phyloP scores from a whole-genome alignment of 2,888 invertebrate genomes.

The Ornithoptera priamus region DNA sequence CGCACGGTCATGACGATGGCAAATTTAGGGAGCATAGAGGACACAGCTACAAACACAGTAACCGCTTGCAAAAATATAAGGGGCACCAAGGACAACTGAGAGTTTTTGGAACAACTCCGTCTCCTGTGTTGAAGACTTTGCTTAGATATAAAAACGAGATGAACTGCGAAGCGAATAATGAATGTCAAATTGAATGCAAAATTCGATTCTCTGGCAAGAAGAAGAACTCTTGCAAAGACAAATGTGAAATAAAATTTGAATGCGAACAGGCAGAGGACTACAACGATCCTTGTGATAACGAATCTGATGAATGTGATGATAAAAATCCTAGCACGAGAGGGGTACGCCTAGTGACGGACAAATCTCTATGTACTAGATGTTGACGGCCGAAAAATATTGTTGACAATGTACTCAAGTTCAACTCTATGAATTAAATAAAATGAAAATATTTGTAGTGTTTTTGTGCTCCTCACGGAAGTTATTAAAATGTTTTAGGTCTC shows the following conservation, averaged over 20 bases:
- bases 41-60: not conserved
- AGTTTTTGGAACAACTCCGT: constrained; percentile 6
- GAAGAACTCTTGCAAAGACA: constrained; percentile 3
- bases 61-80: constrained; percentile 10
- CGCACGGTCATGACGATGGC: not conserved
- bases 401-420: not conserved
- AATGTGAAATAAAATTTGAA: constrained; percentile 23
- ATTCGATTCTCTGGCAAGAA: not conserved
- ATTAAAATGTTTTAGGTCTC: no score
- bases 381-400: not conserved
- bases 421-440: no score
- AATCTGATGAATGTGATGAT: constrained; percentile 7
- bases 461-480: no score
- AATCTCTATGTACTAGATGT: constrained; percentile 13
- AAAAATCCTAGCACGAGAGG: constrained; percentile 20
- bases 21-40: not conserved
- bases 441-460: no score
- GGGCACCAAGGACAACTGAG: constrained; percentile 9
- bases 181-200: constrained; percentile 18
- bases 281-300: constrained; percentile 7
- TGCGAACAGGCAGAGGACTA: constrained; percentile 15
- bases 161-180: constrained; percentile 21
- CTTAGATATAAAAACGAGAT: constrained; percentile 21
- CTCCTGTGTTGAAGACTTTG: constrained; percentile 14
- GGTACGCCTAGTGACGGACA: not conserved